A percentile compares a stretch with the other conserved stretches of the same genome.
phyloP scores from a whole-genome alignment of 2,113 vertebrate species.

The Agelaius phoeniceus region DNA sequence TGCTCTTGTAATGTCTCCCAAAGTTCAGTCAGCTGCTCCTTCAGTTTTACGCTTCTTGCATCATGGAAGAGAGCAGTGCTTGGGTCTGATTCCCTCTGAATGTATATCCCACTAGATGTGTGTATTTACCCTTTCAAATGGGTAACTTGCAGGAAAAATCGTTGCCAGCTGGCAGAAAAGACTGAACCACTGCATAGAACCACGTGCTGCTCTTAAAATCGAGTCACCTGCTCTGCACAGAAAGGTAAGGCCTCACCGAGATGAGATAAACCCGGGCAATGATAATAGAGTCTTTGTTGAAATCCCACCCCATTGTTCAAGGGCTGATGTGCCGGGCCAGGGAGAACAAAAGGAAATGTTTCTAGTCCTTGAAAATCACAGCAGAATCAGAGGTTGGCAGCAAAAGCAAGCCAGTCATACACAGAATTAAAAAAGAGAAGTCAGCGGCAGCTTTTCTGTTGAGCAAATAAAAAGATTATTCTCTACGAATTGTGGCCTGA shows the following conservation, averaged over 20 bases:
- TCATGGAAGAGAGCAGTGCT: background rate
- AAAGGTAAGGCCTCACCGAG: background rate
- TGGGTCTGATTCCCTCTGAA: background rate
- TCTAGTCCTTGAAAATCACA: conserved; percentile 20
- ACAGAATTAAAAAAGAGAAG: background rate
- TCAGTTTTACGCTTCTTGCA: background rate
- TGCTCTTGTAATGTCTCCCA: background rate
- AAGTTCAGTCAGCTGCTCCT: background rate
- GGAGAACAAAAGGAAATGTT: conserved; percentile 42
- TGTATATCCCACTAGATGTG: background rate
- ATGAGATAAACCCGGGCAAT: background rate
- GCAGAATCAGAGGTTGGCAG: background rate
- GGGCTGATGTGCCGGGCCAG: background rate
- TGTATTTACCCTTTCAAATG: background rate
- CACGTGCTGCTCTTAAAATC: background rate
- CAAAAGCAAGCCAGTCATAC: background rate
- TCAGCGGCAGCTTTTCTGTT: background rate
- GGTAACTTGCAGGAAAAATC: conserved; percentile 5
- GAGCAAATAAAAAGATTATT: background rate
- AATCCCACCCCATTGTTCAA: conserved; percentile 26
- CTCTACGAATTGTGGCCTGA: background rate
- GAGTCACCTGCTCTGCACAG: conserved; percentile 2
- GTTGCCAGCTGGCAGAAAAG: background rate
- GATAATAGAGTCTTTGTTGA: conserved; percentile 40
- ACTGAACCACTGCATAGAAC: fast-evolving